Percentiles rank a stretch among this genome's conserved stretches.
phyloP scores from a whole-genome alignment of 2,113 vertebrate species.

The Columbina picui region DNA sequence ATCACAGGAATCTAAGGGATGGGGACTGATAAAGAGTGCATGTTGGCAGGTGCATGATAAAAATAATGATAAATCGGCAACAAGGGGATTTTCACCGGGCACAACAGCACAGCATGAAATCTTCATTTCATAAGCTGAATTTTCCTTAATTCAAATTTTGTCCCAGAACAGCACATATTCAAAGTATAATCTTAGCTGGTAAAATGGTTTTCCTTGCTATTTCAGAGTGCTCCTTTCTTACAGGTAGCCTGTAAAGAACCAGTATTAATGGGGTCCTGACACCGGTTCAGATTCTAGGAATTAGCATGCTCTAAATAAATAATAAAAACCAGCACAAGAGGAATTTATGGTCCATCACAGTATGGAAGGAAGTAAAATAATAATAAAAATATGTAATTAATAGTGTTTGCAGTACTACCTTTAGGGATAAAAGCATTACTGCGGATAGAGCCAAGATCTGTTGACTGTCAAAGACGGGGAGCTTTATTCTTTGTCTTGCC shows the following conservation, averaged over 20 bases:
- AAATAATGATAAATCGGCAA: not conserved
- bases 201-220: not conserved
- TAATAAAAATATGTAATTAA: not conserved
- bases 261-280: not conserved
- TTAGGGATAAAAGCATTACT: not conserved
- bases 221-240: not conserved
- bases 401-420: not conserved
- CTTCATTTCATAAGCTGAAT: not conserved
- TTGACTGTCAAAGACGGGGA: not conserved
- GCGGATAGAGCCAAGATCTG: not conserved
- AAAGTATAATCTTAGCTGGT: not conserved
- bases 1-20: not conserved
- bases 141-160: not conserved
- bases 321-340: not conserved
- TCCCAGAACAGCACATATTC: not conserved
- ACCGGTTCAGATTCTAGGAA: not conserved
- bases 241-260: not conserved
- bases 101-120: not conserved
- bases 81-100: not conserved
- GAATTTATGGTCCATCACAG: not conserved
- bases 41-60: not conserved
- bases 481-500: not conserved
- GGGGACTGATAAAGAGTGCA: not conserved
- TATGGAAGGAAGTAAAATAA: not conserved
- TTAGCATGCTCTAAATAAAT: not conserved